phyloP scores from a whole-genome alignment of 2,797 vertebrate species.

The Lerista edwardsae region DNA sequence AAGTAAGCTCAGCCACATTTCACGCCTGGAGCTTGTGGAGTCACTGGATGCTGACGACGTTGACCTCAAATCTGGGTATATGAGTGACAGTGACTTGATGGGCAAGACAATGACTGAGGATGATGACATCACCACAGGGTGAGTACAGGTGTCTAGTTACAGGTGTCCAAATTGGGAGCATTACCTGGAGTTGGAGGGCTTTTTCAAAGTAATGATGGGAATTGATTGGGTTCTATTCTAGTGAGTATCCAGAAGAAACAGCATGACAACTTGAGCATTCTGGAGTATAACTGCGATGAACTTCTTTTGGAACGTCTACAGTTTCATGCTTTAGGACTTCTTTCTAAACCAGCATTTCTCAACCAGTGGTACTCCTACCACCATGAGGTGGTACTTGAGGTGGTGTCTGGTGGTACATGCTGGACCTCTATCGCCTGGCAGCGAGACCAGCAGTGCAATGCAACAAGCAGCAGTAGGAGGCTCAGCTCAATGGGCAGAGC shows the following conservation, averaged over 20 bases:
- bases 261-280: not conserved
- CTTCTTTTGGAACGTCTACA: not conserved
- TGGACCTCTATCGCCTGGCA: too few species aligned
- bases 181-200: too few species aligned
- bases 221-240: not conserved
- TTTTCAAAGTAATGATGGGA: not conserved
- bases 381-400: too few species aligned
- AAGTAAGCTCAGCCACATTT: slow-evolving; percentile 87
- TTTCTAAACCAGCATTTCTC: not conserved
- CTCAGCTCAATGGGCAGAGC: too few species aligned
- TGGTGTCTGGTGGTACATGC: too few species aligned
- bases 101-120: slow-evolving; percentile 92
- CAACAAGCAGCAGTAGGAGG: too few species aligned
- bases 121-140: slow-evolving; percentile 93
- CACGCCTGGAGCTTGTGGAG: slow-evolving; percentile 90
- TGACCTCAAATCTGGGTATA: slow-evolving; percentile 90
- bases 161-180: too few species aligned
- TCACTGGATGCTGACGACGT: slow-evolving; percentile 81
- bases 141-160: slow-evolving; percentile 48
- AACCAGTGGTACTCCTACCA: too few species aligned
- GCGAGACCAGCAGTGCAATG: too few species aligned
- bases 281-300: not conserved
- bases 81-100: slow-evolving; percentile 85
- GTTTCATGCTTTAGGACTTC: not conserved
- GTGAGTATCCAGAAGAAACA: not conserved